A percentile compares a stretch with the other conserved stretches of the same genome.
Evolutionary conservation across 2,888 invertebrate genomes (phyloP).

Genomic region (Tyria jacobaeae): DNA sequence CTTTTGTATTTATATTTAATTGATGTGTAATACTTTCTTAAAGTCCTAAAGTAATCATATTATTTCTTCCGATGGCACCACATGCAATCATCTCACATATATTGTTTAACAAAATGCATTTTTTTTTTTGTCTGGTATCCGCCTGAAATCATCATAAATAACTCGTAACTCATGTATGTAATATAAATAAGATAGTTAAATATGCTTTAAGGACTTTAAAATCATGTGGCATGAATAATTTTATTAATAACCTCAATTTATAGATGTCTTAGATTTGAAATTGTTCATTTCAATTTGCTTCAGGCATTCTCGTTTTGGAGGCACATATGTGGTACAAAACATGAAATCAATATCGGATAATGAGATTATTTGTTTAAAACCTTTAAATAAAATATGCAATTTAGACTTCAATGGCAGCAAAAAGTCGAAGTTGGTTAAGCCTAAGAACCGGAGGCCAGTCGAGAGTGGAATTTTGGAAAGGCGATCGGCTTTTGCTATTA

Average conservation of each 20-base stretch:
- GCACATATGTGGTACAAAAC: constrained; percentile 96
- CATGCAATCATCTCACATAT: too few species aligned
- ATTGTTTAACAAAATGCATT: too few species aligned
- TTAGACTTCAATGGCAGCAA: constrained; percentile 92
- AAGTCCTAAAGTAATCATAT: too few species aligned
- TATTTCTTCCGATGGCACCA: too few species aligned
- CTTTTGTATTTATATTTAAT: too few species aligned
- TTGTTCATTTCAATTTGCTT: constrained; percentile 27
- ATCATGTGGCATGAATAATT: too few species aligned
- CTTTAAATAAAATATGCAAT: constrained; percentile 91
- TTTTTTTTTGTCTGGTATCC: too few species aligned
- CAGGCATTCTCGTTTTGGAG: constrained; percentile 97
- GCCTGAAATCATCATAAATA: too few species aligned
- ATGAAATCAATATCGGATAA: constrained; percentile 97
- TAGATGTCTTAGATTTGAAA: background rate
- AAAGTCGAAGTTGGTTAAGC: constrained; percentile 83
- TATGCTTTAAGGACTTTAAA: too few species aligned
- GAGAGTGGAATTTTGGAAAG: constrained; percentile 90
- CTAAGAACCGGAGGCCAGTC: constrained; percentile 91
- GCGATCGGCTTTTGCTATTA: constrained; percentile 95
- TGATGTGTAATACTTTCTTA: too few species aligned
- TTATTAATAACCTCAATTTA: background rate
- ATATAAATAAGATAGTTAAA: too few species aligned
- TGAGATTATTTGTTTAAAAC: constrained; percentile 95
- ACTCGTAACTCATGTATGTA: too few species aligned